A percentile compares a stretch with the other conserved stretches of the same genome.
Evolutionary conservation across 2,113 vertebrate genomes (phyloP).

Genomic region (Ailurus styani): DNA sequence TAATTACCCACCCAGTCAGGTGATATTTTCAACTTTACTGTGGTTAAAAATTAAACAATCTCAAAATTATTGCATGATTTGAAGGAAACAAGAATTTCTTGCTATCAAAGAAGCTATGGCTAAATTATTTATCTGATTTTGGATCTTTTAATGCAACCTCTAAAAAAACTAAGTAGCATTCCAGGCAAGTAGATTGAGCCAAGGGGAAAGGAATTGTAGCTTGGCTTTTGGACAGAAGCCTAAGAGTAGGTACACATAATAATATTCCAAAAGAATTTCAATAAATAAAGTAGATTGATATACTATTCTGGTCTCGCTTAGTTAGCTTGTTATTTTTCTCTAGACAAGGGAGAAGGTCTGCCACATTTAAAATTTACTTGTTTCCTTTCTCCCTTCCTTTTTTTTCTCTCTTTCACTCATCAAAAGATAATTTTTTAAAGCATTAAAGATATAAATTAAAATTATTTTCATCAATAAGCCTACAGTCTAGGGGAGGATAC

Average conservation of each 20-base stretch:
- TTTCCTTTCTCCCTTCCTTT: neutral
- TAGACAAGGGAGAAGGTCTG: neutral
- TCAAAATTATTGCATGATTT: neutral
- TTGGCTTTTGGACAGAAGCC: neutral
- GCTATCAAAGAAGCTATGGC: neutral
- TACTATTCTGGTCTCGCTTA: neutral
- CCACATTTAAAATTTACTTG: neutral
- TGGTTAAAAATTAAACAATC: neutral
- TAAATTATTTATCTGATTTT: constrained; percentile 20
- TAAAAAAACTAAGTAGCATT: neutral
- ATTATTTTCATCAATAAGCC: neutral
- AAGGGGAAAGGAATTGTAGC: neutral
- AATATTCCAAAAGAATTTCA: neutral
- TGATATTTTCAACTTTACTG: neutral
- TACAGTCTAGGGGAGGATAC: neutral
- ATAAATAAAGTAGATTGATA: neutral
- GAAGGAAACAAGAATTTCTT: neutral
- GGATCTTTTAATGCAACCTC: neutral
- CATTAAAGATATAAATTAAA: neutral
- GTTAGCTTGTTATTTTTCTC: neutral
- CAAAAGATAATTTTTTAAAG: neutral
- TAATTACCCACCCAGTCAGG: neutral
- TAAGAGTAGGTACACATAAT: neutral
- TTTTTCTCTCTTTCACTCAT: neutral
- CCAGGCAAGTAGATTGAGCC: neutral